Evolutionary conservation across 2,797 vertebrate species (phyloP).

Genomic region (Chiloscyllium punctatum): DNA sequence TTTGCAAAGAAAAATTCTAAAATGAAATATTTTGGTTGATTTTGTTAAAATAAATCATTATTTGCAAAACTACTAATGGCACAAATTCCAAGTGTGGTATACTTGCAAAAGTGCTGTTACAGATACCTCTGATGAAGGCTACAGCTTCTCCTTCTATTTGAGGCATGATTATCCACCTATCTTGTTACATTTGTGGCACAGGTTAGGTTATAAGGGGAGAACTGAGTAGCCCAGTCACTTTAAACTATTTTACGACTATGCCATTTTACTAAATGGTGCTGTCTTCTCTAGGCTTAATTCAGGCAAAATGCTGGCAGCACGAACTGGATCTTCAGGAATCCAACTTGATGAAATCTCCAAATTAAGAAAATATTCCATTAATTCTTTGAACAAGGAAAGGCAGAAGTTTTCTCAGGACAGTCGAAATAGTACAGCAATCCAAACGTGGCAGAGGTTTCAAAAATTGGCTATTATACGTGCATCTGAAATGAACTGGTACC

Average conservation of each 20-base stretch:
- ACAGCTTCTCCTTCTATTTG: slow-evolving; percentile 48
- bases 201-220: slow-evolving; percentile 67
- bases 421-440: slow-evolving; percentile 50
- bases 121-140: slow-evolving; percentile 49
- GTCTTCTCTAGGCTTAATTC: slow-evolving; percentile 8
- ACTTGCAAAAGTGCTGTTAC: slow-evolving; percentile 44
- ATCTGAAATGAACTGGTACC: slow-evolving; percentile 87
- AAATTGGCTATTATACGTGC: slow-evolving; percentile 70
- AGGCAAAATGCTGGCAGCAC: slow-evolving; percentile 72
- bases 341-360: slow-evolving; percentile 60
- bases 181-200: slow-evolving; percentile 71
- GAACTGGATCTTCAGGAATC: slow-evolving; percentile 58
- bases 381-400: slow-evolving; percentile 53
- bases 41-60: background rate
- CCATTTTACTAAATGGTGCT: slow-evolving; percentile 36
- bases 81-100: background rate
- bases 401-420: slow-evolving; percentile 50
- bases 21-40: background rate
- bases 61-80: background rate
- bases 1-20: background rate
- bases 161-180: slow-evolving; percentile 60
- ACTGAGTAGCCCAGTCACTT: slow-evolving; percentile 48
- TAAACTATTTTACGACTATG: slow-evolving; percentile 46
- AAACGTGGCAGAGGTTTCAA: slow-evolving; percentile 56
- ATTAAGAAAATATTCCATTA: slow-evolving; percentile 68